Evolutionary conservation across 2,797 vertebrate species (phyloP), one percentile per base, ranked within the genome.

Genomic region (Diplodus sargus): DNA sequence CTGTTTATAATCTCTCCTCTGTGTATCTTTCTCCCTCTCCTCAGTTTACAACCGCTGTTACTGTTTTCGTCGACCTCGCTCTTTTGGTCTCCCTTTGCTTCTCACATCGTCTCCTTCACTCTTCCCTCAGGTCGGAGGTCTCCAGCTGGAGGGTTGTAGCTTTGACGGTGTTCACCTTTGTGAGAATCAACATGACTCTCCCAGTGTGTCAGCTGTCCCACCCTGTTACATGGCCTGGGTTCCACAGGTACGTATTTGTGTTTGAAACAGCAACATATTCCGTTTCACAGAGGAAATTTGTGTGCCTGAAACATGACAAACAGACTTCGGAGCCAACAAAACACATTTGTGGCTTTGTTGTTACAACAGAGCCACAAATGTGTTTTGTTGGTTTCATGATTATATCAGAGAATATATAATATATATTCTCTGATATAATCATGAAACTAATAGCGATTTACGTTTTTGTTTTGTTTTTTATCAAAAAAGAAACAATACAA

Each of bases 171-270:
- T 91, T 85, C 95, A 88, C 84, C 96, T 99, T 85, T 95, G 93
- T 84, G 98, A 98, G 94, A 99, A 97, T 82, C 95, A 96, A 30
- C 97, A 97, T 43, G 95, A 99, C 87, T 98, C 97, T 79, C 96
- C 98, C 80, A 98, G 96, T 45, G 97, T 98, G 86, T 98, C 96
- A 0, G 94, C 96, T 2, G 95, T 99, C 60, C 97, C 96, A 4
- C 87, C 95, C 30, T 99, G 98, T 90, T 95, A 94, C 90, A 97
- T 99, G 96, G 97, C 97, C 93, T 99, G 98, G 98, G 97, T 98
- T 89, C 92, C 95, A 88, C 97, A 97, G 96, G 98, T 99, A 94
- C 71, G 82, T 66, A 30, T 34, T 28, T 34, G 6, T 64, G 7
- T 68, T 54, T 17, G 30, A 48, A 56, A 51, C 7, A 51, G 16